Evolutionary conservation across 1,140 invertebrate species (phyloP).

Genomic region (Lordiphosa mommai): DNA sequence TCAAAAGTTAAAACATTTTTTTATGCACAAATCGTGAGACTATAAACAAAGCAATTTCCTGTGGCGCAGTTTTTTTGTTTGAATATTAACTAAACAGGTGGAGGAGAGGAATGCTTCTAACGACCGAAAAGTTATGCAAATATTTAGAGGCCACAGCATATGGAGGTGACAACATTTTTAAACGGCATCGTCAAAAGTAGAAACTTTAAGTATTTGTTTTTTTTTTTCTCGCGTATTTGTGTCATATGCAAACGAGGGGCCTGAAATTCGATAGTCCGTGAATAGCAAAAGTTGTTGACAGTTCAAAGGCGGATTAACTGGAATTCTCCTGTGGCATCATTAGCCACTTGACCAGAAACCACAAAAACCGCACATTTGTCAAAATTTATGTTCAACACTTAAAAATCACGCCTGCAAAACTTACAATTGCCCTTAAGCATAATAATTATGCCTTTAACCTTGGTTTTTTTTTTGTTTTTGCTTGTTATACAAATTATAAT

Average conservation of each 20-base stretch:
- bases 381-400: constrained; percentile 46
- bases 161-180: constrained; percentile 55
- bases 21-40: constrained; percentile 51
- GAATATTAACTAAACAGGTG: constrained; percentile 16
- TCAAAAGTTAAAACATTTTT: constrained; percentile 21
- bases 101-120: constrained; percentile 39
- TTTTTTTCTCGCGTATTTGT: constrained; percentile 34
- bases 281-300: constrained; percentile 46
- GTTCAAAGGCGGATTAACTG: constrained; percentile 23
- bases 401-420: constrained; percentile 25
- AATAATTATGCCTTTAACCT: constrained; percentile 46
- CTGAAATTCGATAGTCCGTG: constrained; percentile 57
- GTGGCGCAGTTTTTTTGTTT: constrained; percentile 37
- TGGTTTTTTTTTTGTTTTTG: constrained; percentile 30
- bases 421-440: constrained; percentile 36
- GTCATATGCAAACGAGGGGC: constrained; percentile 65
- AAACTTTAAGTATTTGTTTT: constrained; percentile 25
- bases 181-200: constrained; percentile 42
- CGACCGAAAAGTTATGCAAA: constrained; percentile 55
- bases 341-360: constrained; percentile 56
- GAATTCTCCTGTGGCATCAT: constrained; percentile 23
- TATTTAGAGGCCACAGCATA: constrained; percentile 46
- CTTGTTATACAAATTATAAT: constrained; percentile 55
- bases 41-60: constrained; percentile 42
- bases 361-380: constrained; percentile 32